These are phyloP conservation scores for Acanthaster planci DNA, from an alignment of 35 echinoderm and acorn worm genomes.

Conservation along the genomic window DNA sequence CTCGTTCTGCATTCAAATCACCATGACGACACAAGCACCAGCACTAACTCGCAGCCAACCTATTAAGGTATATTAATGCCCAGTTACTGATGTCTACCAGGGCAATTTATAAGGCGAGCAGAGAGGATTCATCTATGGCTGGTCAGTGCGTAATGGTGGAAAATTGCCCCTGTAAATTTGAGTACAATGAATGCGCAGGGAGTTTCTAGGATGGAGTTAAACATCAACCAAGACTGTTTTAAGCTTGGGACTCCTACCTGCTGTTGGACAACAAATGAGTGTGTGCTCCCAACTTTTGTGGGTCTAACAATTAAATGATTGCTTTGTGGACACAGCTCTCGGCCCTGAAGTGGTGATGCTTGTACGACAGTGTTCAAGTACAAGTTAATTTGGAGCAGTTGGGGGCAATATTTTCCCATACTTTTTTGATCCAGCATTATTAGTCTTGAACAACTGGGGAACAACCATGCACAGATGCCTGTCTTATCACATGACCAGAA, in stretches of 20 bases:
- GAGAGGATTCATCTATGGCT: neutral
- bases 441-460: too few relatives aligned
- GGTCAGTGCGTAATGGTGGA: too few relatives aligned
- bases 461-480: too few relatives aligned
- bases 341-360: neutral
- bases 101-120: neutral
- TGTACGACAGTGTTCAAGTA: neutral
- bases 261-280: too few relatives aligned
- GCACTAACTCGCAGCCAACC: neutral
- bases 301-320: conserved; percentile 9
- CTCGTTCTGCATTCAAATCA: neutral
- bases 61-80: conserved; percentile 18
- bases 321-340: neutral
- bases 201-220: too few relatives aligned
- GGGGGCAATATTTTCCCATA: neutral
- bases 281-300: neutral
- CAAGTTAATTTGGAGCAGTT: neutral
- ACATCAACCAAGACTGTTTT: too few relatives aligned
- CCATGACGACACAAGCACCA: neutral
- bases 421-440: too few relatives aligned
- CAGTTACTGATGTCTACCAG: neutral
- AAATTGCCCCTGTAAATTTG: too few relatives aligned
- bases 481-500: too few relatives aligned
- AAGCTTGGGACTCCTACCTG: too few relatives aligned
- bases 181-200: too few relatives aligned